Evolutionary conservation across 2,888 invertebrate genomes (phyloP).

Genomic region (Sphecodes monilicornis): DNA sequence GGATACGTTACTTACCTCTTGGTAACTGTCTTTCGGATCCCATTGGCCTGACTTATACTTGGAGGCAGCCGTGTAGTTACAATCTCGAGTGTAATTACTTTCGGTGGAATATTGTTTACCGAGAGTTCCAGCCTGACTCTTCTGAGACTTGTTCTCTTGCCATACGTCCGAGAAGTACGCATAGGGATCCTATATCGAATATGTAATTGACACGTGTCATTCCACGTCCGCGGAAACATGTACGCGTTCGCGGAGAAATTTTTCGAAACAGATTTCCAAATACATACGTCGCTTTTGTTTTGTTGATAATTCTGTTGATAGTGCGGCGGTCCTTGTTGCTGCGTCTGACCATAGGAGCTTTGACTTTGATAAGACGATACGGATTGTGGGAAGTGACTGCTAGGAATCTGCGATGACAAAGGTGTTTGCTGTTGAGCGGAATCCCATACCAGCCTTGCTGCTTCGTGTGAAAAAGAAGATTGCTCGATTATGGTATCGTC

Average conservation of each 20-base stretch:
- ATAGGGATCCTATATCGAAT: slow-evolving; percentile 78
- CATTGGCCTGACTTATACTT: slow-evolving; percentile 80
- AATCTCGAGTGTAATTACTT: slow-evolving; percentile 75
- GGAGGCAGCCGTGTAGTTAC: slow-evolving; percentile 74
- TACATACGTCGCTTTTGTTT: slow-evolving; percentile 79
- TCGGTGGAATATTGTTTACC: slow-evolving; percentile 77
- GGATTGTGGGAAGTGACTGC: slow-evolving; percentile 70
- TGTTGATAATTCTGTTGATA: slow-evolving; percentile 76
- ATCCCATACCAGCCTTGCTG: slow-evolving; percentile 80
- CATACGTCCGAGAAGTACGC: slow-evolving; percentile 83
- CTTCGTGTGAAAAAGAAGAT: neutral
- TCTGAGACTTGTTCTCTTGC: slow-evolving; percentile 82
- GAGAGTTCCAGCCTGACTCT: slow-evolving; percentile 65
- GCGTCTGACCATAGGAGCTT: slow-evolving; percentile 72
- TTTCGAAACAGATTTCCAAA: neutral
- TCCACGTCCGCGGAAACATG: neutral
- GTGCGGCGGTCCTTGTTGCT: slow-evolving; percentile 67
- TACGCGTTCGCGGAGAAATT: neutral
- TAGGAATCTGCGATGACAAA: slow-evolving; percentile 64
- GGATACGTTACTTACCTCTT: slow-evolving; percentile 72
- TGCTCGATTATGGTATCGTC: neutral
- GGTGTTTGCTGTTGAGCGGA: slow-evolving; percentile 72
- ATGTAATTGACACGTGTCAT: neutral
- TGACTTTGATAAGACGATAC: slow-evolving; percentile 72
- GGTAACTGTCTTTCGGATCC: slow-evolving; percentile 78